Percentiles rank a stretch among this genome's conserved stretches.
Conservation (phyloP, 2,797 vertebrate genomes). For the Cyprinella venusta region DNA sequence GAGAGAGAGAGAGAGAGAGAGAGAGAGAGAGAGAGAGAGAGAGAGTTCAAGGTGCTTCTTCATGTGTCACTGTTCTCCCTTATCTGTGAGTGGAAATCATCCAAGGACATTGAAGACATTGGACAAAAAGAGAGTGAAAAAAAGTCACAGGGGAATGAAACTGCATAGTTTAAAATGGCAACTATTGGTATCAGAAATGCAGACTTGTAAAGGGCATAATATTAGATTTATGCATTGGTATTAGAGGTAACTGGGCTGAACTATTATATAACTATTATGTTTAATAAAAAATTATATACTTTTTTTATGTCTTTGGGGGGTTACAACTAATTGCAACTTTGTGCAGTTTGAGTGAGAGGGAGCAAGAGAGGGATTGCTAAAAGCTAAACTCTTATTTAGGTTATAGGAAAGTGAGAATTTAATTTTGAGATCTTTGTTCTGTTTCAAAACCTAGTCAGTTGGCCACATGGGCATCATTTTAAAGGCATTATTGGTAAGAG, state of each 20-base stretch:
- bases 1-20: background rate
- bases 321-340: background rate
- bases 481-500: background rate
- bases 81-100: conserved; percentile 32
- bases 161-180: conserved; percentile 43
- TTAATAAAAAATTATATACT: too few relatives aligned
- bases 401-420: background rate
- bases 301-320: too few relatives aligned
- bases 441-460: background rate
- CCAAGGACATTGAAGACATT: conserved; percentile 14
- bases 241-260: too few relatives aligned
- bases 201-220: too few relatives aligned
- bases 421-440: background rate
- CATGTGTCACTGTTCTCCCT: conserved; percentile 11
- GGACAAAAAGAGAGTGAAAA: conserved; percentile 22
- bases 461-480: background rate
- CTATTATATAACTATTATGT: too few relatives aligned
- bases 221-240: too few relatives aligned
- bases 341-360: background rate
- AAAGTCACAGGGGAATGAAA: conserved; percentile 36
- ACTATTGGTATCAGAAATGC: background rate
- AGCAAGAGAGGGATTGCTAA: background rate
- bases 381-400: background rate
- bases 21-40: background rate
- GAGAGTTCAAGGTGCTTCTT: conserved; percentile 32